These are phyloP conservation scores for Dufourea novaeangliae DNA, from an alignment of 1,140 invertebrate genomes.

Conservation along the genomic window DNA sequence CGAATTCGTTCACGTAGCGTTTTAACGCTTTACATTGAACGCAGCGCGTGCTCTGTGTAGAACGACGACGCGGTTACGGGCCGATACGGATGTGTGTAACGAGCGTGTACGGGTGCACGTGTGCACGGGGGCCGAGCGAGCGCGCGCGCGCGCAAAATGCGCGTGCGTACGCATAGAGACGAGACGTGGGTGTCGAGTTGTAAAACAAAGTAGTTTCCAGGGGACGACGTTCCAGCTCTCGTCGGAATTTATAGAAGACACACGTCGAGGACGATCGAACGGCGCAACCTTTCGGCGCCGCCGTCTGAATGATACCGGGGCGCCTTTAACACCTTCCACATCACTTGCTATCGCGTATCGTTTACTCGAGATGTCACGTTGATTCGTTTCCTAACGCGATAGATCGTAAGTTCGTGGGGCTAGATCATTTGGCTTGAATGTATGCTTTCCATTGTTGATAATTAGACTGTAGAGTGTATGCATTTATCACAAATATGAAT, in stretches of 20 bases:
- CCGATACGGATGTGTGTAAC: conserved; percentile 15
- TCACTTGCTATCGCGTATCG: not conserved
- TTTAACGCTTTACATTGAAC: conserved; percentile 75
- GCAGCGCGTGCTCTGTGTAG: conserved; percentile 74
- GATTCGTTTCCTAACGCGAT: no score
- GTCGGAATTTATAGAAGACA: conserved; percentile 61
- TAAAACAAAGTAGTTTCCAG: conserved; percentile 59
- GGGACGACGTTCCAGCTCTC: conserved; percentile 34
- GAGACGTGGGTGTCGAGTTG: conserved; percentile 61
- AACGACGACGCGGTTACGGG: conserved; percentile 51
- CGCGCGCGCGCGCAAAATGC: conserved; percentile 41
- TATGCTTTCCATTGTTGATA: no score
- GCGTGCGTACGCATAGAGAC: conserved; percentile 66
- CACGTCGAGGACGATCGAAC: conserved; percentile 46
- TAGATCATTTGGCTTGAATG: no score
- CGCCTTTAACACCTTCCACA: conserved; percentile 9
- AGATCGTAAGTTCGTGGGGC: no score
- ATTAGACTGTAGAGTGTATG: no score
- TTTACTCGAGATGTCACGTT: no score
- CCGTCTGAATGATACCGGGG: conserved; percentile 30
- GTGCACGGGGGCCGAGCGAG: conserved; percentile 10
- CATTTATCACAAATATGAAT: no score
- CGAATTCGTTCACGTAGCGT: conserved; percentile 73
- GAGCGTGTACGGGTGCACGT: conserved; percentile 9
- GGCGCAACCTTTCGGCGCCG: conserved; percentile 24